These are phyloP conservation scores for Coracias cyanogaster DNA, from an alignment of 2,797 vertebrate species.

Conservation along the genomic window DNA sequence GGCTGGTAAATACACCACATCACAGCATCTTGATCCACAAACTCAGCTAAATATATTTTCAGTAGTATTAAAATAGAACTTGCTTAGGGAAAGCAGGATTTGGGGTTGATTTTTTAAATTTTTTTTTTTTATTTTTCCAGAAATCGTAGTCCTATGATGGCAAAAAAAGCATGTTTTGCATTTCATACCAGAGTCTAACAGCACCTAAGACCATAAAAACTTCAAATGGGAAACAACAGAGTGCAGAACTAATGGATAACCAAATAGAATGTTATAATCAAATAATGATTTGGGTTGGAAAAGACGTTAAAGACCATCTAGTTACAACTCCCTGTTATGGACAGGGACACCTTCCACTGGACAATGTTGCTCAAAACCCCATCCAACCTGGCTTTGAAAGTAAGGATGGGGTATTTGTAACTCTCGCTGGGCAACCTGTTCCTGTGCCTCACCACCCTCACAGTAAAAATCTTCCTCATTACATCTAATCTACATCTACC, in stretches of 20 bases:
- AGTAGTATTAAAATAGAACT: not conserved
- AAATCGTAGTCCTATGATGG: not conserved
- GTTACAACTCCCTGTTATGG: not conserved
- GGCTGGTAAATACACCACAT: not conserved
- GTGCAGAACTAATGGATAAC: not conserved
- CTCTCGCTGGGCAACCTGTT: not conserved
- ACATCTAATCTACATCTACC: not conserved
- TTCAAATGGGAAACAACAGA: not conserved
- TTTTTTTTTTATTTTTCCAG: not conserved
- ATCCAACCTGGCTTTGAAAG: too few species aligned
- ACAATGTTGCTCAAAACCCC: not conserved
- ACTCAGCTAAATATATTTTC: not conserved
- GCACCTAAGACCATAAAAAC: not conserved
- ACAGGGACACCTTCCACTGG: not conserved
- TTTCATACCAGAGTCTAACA: not conserved
- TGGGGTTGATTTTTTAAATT: not conserved
- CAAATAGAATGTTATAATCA: not conserved
- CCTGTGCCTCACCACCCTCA: not conserved
- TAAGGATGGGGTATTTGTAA: not conserved
- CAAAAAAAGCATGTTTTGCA: not conserved
- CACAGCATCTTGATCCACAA: accelerated
- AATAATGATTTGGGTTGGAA: too few species aligned
- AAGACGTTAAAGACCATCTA: too few species aligned
- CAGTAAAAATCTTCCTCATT: not conserved
- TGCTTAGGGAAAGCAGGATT: not conserved